Evolutionary conservation across 1,140 invertebrate genomes (phyloP), one percentile per base, ranked within the genome.

Genomic region (Micrasema minimum): DNA sequence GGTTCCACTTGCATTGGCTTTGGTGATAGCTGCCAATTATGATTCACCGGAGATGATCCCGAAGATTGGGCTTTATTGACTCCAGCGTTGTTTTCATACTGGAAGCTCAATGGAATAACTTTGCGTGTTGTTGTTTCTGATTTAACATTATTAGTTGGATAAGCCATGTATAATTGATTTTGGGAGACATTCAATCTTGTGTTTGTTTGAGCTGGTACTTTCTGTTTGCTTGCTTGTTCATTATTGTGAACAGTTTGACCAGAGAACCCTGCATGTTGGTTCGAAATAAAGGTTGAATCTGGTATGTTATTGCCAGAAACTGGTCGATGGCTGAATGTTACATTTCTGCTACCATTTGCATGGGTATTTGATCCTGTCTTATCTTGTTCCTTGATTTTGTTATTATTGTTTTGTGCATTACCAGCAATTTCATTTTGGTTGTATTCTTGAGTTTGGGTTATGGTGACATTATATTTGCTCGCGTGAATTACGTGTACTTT

Each of bases 21-120:
- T 69, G 66, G 12, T 14, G 64, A 37, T 59, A 74, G 48, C 77
- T 77, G 65, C 79, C 72, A 51, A 76, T 70, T 80, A 78, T 80
- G 74, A 78, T 80, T 59, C 43, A 77, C 72, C 10, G 76, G 77
- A 23, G 79, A 76, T 55, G 77, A 76, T 18, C 78, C 83, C 61
- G 78, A 77, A 20, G 77, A 79, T 55, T 79, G 75, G 48, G 83
- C 77, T 77, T 83, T 84, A 67, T 83, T 77, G 1, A 81, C 82
- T 70, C 82, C 83, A 18, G 79, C 71, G 51, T 77, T 78, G 46
- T 75, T 69, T 45, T 80, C 79, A 62, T 76, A 78, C 46, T 84
- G 76, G 65, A 82, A 80, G 23, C 75, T 76, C n/a, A 85, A 72
- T 2, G 83, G 83, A 76, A 85, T 85, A 11, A 80, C 76, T 64